These are phyloP conservation scores for Rafetus swinhoei DNA, from an alignment of 2,113 vertebrate species.

Conservation along the genomic window DNA sequence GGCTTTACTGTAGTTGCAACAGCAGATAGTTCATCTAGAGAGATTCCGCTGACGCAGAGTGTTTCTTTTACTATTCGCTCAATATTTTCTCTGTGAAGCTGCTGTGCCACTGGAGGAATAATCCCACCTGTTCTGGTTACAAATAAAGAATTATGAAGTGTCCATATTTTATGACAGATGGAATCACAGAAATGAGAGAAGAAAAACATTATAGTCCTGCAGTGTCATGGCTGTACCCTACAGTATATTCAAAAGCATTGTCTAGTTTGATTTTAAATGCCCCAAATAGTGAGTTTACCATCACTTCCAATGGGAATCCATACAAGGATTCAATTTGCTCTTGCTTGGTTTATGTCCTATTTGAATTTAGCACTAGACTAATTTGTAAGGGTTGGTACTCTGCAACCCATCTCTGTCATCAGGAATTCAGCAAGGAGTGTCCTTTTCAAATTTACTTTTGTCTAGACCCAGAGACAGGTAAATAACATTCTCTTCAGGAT, in stretches of 20 bases:
- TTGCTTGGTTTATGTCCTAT: not conserved
- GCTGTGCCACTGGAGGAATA: slow-evolving; percentile 89
- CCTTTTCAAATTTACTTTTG: not conserved
- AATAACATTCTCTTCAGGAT: not conserved
- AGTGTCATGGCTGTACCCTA: not conserved
- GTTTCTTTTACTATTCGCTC: slow-evolving; percentile 87
- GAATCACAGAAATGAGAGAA: not conserved
- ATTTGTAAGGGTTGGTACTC: not conserved
- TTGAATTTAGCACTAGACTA: not conserved
- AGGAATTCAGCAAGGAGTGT: not conserved
- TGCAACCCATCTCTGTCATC: not conserved
- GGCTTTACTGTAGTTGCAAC: slow-evolving; percentile 93
- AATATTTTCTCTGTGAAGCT: slow-evolving; percentile 91
- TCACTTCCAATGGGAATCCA: not conserved
- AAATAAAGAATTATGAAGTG: not conserved
- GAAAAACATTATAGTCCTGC: not conserved
- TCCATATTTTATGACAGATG: fast-evolving
- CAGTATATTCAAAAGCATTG: not conserved
- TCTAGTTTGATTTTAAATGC: not conserved
- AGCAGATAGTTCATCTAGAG: slow-evolving; percentile 82
- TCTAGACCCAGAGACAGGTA: not conserved
- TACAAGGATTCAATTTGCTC: not conserved
- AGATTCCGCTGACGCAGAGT: slow-evolving; percentile 77
- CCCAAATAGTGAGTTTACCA: fast-evolving
- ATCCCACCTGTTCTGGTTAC: slow-evolving; percentile 90